Base-by-base conservation (phyloP, 2,888 invertebrate species). In the Galeopsomyia nigrocyanea region DNA sequence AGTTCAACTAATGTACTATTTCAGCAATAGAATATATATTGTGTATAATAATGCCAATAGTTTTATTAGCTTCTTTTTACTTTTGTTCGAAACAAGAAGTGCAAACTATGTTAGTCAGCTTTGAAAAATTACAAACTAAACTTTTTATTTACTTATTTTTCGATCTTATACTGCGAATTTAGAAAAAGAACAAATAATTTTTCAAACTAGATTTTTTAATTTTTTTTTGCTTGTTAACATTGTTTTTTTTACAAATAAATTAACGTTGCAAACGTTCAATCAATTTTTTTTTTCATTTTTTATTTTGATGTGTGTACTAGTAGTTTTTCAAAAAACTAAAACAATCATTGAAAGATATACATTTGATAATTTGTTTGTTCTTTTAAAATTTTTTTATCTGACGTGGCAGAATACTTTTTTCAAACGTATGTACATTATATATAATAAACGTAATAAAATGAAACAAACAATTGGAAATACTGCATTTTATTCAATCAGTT, bases 21-120 rank as follows among this genome's bases (percentile, higher is more conserved):
- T 71, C 65, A 66, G 58, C 68, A 71, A 68, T 74, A 68, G 60
- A 74, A 65, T 71, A 74, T 66, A 71, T 68, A 71, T 61, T 66
- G 19, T 65, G 58, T 74, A 39, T 39, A 68, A 74, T 13, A 14
- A 68, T 71, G 63, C 68, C 61, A 66, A 58, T 53, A 65, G 55
- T 65, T 71, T 74, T 68, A 65, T 69, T 73, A 70, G 62, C 63
- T 63, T 65, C 60, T 66, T 53, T 26, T 73, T 61, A 53, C 39
- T 68, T 71, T 65, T 39, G 7, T 39, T 39, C 10, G 7, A 26
- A 39, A 57, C 49, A 53, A 47, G 1, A 70, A 53, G 17, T 55
- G 58, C 64, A 65, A 26, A 71, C 13, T 39, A 39, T 39, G 64
- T 67, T 60, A 55, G 67, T 16, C 55, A 71, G 55, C 63, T 64